Evolutionary conservation across 1,140 invertebrate species (phyloP), one percentile per base, ranked within the genome.

Genomic region (Camponotus vicinus): DNA sequence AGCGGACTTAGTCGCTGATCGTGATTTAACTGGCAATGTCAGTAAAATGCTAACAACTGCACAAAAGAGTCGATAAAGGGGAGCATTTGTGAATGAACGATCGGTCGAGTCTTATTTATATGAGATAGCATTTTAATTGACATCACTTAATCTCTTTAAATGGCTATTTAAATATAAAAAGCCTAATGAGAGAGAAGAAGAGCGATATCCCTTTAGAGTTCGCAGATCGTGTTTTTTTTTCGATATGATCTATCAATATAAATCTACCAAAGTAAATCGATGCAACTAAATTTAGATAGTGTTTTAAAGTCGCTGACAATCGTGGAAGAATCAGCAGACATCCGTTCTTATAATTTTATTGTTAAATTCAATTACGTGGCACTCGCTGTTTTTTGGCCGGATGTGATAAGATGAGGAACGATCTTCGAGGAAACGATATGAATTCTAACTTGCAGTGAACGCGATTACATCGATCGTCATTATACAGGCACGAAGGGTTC

Each of bases 391-490:
- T 69, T 42, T 69, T 82, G 45, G 18, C 61, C 55, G 57, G 45
- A 49, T 64, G 15, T 42, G 76, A 88, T 76, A 76, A 86, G 75
- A 86, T 87, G 89, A 89, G 89, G 83, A 82, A 80, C 66, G 52
- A 89, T 85, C 87, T 89, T 66, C 21, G 18, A 55, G 83, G 69
- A 45, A 86, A 86, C 83, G 45, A 34, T 82, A 86, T 75, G 77
- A 89, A 77, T 89, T 89, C 57, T 76, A 69, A 84, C 85, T 89
- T 84, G 69, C 37, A 45, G 49, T 34, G 66, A 87, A 89, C 76
- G 61, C 88, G 88, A 89, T 90, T 89, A 87, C 89, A 90, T 87
- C 85, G 85, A 90, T 87, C 89, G 85, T 84, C 79, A 89, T 89
- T 79, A n/a, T 90, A 55, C 61, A 9, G 3, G 45, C 52, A 79